phyloP scores from a whole-genome alignment of 1,140 invertebrate genomes.

The Lordiphosa collinella region DNA sequence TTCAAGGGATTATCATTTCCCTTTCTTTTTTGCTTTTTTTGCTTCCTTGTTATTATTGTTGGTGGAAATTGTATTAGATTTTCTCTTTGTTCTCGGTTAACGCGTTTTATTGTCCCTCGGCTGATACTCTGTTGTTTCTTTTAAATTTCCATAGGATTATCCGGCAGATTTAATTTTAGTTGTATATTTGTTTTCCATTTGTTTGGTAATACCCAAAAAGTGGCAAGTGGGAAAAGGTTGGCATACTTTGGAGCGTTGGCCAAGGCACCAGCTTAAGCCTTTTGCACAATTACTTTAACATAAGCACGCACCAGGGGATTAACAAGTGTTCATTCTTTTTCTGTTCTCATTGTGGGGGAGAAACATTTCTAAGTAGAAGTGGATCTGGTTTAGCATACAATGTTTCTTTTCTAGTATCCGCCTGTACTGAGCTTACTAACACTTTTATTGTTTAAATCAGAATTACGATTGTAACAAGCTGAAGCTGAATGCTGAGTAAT shows the following conservation, averaged over 20 bases:
- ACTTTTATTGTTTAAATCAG: too few species aligned
- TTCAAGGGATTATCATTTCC: constrained; percentile 53
- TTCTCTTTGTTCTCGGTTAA: constrained; percentile 24
- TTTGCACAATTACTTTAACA: constrained; percentile 73
- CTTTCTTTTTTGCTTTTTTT: constrained; percentile 17
- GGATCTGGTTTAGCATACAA: too few species aligned
- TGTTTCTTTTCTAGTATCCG: too few species aligned
- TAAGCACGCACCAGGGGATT: constrained; percentile 60
- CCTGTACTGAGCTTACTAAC: too few species aligned
- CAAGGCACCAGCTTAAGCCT: constrained; percentile 49
- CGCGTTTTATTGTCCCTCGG: constrained; percentile 8
- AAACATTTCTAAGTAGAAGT: too few species aligned
- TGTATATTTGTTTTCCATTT: constrained; percentile 46
- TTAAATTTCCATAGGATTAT: constrained; percentile 59
- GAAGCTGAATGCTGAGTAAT: too few species aligned
- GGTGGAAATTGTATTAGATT: constrained; percentile 58
- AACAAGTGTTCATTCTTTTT: constrained; percentile 45
- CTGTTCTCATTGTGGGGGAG: not conserved
- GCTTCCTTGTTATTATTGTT: constrained; percentile 7
- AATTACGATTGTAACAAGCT: too few species aligned
- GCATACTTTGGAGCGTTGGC: too few species aligned
- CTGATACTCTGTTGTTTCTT: constrained; percentile 34
- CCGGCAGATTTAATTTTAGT: constrained; percentile 41
- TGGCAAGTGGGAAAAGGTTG: constrained; percentile 20
- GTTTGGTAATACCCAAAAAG: constrained; percentile 4